phyloP scores from a whole-genome alignment of 2,888 invertebrate species.

The Synergus laeviventris region DNA sequence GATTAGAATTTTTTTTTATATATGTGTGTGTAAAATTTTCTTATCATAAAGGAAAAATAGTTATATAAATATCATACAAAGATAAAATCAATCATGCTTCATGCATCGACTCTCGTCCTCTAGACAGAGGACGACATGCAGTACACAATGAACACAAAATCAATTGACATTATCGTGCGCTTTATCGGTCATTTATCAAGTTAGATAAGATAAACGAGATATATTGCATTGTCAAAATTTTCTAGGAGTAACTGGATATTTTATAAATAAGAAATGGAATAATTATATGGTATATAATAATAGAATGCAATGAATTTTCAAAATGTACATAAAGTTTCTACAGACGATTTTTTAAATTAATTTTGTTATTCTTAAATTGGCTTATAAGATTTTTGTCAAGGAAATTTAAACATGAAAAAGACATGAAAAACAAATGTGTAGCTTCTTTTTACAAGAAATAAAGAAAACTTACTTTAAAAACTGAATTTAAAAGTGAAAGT shows the following conservation, averaged over 20 bases:
- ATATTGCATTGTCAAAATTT: not conserved
- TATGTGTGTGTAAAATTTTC: too few relatives aligned
- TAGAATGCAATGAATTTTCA: not conserved
- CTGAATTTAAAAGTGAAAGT: too few relatives aligned
- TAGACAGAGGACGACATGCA: not conserved
- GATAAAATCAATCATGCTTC: not conserved
- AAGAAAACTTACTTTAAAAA: too few relatives aligned
- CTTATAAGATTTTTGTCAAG: too few relatives aligned
- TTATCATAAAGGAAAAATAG: not conserved
- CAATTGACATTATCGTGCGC: constrained; percentile 15
- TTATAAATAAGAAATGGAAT: too few relatives aligned
- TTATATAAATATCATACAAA: not conserved
- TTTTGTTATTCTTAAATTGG: not conserved
- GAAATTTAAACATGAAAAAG: too few relatives aligned
- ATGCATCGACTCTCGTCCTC: not conserved
- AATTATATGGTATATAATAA: too few relatives aligned
- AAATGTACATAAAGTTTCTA: not conserved
- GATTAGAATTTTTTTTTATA: not conserved
- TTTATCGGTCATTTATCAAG: constrained; percentile 26
- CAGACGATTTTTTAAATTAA: not conserved
- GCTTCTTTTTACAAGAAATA: too few relatives aligned
- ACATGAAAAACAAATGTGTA: too few relatives aligned
- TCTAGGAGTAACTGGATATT: not conserved
- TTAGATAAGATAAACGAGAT: constrained; percentile 11
- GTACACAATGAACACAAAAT: constrained; percentile 10